Conservation (phyloP, 2,797 vertebrate species). For the Avahi laniger region DNA sequence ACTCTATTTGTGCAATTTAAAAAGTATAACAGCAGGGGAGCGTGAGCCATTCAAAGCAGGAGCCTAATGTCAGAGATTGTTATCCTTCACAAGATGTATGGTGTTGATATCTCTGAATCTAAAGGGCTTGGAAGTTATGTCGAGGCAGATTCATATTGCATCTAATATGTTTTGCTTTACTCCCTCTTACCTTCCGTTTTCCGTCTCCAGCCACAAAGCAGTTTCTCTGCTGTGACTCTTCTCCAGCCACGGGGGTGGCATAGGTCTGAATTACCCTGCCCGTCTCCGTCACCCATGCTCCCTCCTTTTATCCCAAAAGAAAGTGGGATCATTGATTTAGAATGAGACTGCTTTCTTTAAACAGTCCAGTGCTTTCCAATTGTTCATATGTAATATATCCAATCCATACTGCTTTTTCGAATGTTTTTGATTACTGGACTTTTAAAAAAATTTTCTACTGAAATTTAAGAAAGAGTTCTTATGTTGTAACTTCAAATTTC, state of each 20-base stretch:
- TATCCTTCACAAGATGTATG: conserved; percentile 51
- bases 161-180: conserved; percentile 67
- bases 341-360: conserved; percentile 74
- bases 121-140: conserved; percentile 50
- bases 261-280: conserved; percentile 50
- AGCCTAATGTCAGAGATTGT: conserved; percentile 57
- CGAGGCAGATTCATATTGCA: conserved; percentile 65
- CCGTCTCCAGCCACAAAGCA: conserved; percentile 54
- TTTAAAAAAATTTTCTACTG: conserved; percentile 67
- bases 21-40: conserved; percentile 46
- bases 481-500: conserved; percentile 12
- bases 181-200: conserved; percentile 73
- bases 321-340: conserved; percentile 69
- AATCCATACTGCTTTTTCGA: conserved; percentile 74
- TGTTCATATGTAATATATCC: conserved; percentile 70
- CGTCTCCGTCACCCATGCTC: background rate
- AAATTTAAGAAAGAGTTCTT: conserved; percentile 46
- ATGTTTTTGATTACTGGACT: conserved; percentile 77
- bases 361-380: conserved; percentile 68
- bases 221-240: conserved; percentile 55
- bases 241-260: background rate
- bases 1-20: conserved; percentile 68
- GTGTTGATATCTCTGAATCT: conserved; percentile 60
- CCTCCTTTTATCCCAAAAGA: conserved; percentile 43
- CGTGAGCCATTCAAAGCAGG: conserved; percentile 61